Conservation (phyloP, 2,797 vertebrate genomes). For the Antrozous pallidus region DNA sequence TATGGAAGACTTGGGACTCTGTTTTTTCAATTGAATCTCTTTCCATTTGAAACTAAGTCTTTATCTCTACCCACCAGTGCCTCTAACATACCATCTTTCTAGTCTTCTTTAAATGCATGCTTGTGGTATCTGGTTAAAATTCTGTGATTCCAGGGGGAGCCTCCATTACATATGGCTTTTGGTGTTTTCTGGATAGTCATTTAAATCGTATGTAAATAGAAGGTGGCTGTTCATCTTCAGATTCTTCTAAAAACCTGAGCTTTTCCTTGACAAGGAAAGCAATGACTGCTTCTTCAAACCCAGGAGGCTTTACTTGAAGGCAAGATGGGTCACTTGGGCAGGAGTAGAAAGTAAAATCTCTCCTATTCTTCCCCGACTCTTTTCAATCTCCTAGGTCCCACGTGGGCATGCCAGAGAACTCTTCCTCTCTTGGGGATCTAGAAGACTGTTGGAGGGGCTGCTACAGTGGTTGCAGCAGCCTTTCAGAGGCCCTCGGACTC, state of each 20-base stretch:
- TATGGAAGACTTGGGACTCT: not conserved
- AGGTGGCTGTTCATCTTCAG: not conserved
- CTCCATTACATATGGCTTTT: not conserved
- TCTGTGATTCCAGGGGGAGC: not conserved
- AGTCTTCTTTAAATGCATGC: not conserved
- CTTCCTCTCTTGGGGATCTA: not conserved
- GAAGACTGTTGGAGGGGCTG: not conserved
- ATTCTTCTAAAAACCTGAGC: not conserved
- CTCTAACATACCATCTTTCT: not conserved
- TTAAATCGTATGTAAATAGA: conserved; percentile 5
- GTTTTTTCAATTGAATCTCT: not conserved
- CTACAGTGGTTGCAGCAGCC: not conserved
- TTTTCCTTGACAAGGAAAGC: not conserved
- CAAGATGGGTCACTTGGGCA: not conserved
- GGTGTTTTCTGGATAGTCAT: not conserved
- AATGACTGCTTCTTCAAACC: not conserved
- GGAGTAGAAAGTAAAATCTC: not conserved
- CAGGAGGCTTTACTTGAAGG: not conserved
- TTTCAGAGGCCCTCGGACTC: not conserved
- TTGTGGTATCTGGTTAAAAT: not conserved
- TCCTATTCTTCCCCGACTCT: not conserved
- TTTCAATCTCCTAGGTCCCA: not conserved
- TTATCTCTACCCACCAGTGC: not conserved
- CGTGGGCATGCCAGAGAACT: not conserved
- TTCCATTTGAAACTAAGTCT: not conserved